These are phyloP conservation scores for Opisthocomus hoazin DNA, from an alignment of 2,113 vertebrate genomes.

Conservation along the genomic window DNA sequence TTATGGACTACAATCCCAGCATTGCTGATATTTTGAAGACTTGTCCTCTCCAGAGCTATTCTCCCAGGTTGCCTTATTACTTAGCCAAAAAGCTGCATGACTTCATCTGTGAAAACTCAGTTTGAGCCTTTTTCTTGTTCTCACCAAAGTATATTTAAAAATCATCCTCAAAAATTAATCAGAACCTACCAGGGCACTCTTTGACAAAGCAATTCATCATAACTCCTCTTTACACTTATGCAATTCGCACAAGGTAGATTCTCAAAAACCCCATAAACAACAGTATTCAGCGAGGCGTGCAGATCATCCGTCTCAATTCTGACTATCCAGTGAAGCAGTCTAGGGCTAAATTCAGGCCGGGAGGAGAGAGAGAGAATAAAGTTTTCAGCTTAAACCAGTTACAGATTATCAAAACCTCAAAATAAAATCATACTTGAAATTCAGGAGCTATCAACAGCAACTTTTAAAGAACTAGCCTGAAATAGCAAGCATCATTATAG, in stretches of 20 bases:
- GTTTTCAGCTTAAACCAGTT: not conserved
- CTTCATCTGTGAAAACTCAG: not conserved
- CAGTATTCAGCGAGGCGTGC: accelerated
- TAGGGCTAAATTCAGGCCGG: not conserved
- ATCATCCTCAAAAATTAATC: not conserved
- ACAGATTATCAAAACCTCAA: not conserved
- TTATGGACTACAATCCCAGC: not conserved
- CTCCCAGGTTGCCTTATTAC: not conserved
- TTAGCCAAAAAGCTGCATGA: not conserved
- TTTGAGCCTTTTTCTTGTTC: not conserved
- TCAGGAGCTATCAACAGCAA: not conserved
- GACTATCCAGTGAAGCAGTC: not conserved
- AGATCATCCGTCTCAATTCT: not conserved
- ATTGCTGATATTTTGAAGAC: not conserved
- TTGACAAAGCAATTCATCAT: not conserved
- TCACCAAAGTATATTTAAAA: not conserved
- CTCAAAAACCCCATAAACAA: not conserved
- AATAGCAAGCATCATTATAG: not conserved
- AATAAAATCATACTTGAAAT: not conserved
- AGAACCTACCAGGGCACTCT: not conserved
- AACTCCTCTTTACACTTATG: not conserved
- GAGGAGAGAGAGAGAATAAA: not conserved
- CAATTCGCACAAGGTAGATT: not conserved
- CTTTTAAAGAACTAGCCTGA: not conserved
- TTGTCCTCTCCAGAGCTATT: not conserved